Conservation (phyloP, 1,140 invertebrate species). For the Atta texana region DNA sequence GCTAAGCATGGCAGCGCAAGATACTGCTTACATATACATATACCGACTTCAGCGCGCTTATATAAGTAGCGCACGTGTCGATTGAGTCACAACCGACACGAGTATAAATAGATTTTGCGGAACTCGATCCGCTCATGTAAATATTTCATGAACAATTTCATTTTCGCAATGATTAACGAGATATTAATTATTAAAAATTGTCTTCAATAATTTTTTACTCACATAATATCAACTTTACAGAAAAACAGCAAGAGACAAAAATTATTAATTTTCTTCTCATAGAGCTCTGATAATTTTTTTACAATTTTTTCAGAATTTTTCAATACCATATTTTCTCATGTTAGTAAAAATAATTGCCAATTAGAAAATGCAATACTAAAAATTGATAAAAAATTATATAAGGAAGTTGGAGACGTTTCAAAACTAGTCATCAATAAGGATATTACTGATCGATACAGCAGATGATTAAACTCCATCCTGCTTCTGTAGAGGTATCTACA, state of each 20-base stretch:
- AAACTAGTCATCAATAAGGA: slow-evolving; percentile 57
- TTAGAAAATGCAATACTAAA: too few species aligned
- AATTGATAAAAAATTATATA: slow-evolving; percentile 17
- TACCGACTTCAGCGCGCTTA: background rate
- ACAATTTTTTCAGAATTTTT: too few species aligned
- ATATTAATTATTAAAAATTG: too few species aligned
- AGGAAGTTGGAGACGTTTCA: rapidly evolving
- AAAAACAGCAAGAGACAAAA: too few species aligned
- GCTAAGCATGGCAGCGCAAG: too few species aligned
- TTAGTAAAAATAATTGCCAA: too few species aligned
- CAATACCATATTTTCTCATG: too few species aligned
- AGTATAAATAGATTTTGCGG: slow-evolving; percentile 26
- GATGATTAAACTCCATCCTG: slow-evolving; percentile 82
- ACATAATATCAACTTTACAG: too few species aligned
- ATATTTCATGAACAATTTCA: background rate
- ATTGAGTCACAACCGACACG: slow-evolving; percentile 9
- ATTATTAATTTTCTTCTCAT: too few species aligned
- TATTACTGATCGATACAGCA: slow-evolving; percentile 77
- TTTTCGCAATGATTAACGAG: too few species aligned
- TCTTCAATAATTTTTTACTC: too few species aligned
- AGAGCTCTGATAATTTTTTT: too few species aligned
- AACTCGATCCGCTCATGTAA: slow-evolving; percentile 34
- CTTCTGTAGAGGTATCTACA: slow-evolving; percentile 71
- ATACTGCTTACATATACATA: background rate
- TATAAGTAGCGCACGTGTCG: slow-evolving; percentile 32